These are phyloP conservation scores for Takifugu flavidus DNA, from an alignment of 2,113 vertebrate genomes.

Conservation along the genomic window DNA sequence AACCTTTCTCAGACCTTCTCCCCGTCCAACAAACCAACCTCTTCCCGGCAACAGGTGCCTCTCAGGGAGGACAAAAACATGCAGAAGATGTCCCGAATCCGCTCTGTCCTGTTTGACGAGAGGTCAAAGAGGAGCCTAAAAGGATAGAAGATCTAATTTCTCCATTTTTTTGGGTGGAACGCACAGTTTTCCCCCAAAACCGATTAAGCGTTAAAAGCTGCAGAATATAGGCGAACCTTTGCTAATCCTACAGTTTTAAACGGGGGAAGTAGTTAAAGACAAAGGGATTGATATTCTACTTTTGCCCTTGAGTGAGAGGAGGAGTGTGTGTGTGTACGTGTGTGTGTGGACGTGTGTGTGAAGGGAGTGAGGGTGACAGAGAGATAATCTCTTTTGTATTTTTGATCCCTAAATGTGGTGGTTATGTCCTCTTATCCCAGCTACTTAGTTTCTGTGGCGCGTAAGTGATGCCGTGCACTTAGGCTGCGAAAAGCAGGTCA, in stretches of 20 bases:
- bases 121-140: too few relatives aligned
- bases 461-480: constrained; percentile 73
- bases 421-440: constrained; percentile 64
- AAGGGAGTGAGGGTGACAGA: constrained; percentile 26
- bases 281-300: constrained; percentile 62
- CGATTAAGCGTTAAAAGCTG: constrained; percentile 51
- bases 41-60: too few relatives aligned
- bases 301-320: constrained; percentile 58
- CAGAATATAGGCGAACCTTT: constrained; percentile 51
- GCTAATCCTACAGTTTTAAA: constrained; percentile 62
- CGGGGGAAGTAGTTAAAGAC: constrained; percentile 63
- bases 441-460: constrained; percentile 63
- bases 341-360: constrained; percentile 9
- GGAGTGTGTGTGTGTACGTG: background rate
- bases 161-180: constrained; percentile 23
- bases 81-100: too few relatives aligned
- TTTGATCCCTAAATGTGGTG: constrained; percentile 76
- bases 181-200: constrained; percentile 40
- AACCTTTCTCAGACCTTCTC: too few relatives aligned
- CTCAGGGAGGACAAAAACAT: too few relatives aligned
- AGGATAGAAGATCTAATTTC: constrained; percentile 14
- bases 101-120: too few relatives aligned
- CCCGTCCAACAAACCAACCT: too few relatives aligned
- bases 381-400: constrained; percentile 72
- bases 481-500: constrained; percentile 71